Conservation (phyloP, 2,888 invertebrate genomes). For the Imbricaverruca yamaguchii region DNA sequence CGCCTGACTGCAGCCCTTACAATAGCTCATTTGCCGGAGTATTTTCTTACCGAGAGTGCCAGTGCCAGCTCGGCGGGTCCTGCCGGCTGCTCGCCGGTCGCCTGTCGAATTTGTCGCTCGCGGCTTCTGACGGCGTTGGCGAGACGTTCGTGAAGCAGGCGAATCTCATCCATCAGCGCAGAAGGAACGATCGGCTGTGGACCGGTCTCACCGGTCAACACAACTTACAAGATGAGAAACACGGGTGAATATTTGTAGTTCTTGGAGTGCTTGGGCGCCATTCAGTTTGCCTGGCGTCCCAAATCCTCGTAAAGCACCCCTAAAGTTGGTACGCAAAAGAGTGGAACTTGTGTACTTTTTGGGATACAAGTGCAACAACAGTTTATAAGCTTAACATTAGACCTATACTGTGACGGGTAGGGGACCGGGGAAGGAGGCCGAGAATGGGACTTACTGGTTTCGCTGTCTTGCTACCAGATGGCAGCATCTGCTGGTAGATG, state of each 20-base stretch:
- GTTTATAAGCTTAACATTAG: background rate
- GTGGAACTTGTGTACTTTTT: too few species aligned
- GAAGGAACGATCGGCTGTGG: background rate
- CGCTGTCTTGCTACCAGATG: background rate
- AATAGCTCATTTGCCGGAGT: too few species aligned
- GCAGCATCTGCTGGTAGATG: constrained; percentile 5
- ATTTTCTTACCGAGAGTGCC: background rate
- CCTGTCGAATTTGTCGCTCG: background rate
- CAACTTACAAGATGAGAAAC: too few species aligned
- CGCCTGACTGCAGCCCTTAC: too few species aligned
- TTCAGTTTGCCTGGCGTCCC: too few species aligned
- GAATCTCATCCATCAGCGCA: background rate
- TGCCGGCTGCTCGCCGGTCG: background rate
- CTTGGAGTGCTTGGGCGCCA: too few species aligned
- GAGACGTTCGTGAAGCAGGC: background rate
- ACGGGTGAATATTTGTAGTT: too few species aligned
- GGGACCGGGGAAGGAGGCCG: background rate
- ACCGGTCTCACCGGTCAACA: too few species aligned
- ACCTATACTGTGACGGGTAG: background rate
- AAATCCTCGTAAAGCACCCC: too few species aligned
- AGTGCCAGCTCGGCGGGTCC: background rate
- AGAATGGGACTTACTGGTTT: background rate
- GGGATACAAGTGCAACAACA: too few species aligned
- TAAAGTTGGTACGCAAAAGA: too few species aligned
- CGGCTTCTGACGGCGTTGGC: background rate